Percentiles rank a stretch among this genome's conserved stretches.
These are phyloP conservation scores for Phalacrocorax brasilianus DNA, from an alignment of 2,113 vertebrate species.

Conservation along the genomic window DNA sequence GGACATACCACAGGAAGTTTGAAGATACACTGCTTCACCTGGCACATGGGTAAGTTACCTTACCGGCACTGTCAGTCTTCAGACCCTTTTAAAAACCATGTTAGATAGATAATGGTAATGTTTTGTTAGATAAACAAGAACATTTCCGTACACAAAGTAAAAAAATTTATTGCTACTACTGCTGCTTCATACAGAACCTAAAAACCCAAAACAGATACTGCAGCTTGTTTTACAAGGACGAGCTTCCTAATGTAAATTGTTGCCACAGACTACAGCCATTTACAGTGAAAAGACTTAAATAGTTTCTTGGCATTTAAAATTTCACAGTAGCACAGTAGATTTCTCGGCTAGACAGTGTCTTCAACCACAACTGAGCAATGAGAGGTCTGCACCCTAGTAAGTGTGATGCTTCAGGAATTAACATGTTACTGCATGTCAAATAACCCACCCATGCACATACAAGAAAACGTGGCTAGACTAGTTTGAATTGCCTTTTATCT, in stretches of 20 bases:
- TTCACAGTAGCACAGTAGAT: neutral
- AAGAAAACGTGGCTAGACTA: neutral
- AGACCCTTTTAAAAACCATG: neutral
- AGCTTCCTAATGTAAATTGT: neutral
- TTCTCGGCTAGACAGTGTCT: neutral
- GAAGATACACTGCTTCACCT: conserved; percentile 51
- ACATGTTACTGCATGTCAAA: neutral
- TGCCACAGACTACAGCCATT: neutral
- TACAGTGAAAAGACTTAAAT: neutral
- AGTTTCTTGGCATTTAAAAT: neutral
- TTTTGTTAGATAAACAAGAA: neutral
- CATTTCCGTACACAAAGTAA: neutral
- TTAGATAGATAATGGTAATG: neutral
- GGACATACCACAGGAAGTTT: conserved; percentile 9
- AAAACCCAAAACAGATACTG: neutral
- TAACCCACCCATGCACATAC: neutral
- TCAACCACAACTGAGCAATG: neutral
- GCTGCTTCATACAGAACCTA: neutral
- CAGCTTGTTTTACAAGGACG: neutral
- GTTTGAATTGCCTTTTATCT: neutral
- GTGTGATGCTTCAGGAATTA: neutral
- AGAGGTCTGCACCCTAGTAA: neutral
- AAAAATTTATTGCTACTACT: neutral
- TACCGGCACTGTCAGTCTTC: neutral
- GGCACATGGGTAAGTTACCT: conserved; percentile 16